Conservation (phyloP, 2,888 invertebrate species). For the Capitulum mitella region DNA sequence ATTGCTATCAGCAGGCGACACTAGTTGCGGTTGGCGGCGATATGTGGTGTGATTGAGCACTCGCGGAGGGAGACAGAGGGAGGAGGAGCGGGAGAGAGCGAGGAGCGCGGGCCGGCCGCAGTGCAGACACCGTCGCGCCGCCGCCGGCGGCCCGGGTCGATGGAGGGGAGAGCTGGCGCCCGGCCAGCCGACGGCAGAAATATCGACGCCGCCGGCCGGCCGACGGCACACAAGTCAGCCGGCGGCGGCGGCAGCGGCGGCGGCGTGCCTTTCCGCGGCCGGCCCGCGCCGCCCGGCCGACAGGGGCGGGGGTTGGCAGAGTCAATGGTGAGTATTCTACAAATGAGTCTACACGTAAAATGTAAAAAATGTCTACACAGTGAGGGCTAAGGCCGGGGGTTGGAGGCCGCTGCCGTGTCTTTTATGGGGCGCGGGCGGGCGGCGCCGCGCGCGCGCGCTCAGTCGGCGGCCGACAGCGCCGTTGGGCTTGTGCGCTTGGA, state of each 20-base stretch:
- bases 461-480: slow-evolving; percentile 51
- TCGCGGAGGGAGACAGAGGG: slow-evolving; percentile 18
- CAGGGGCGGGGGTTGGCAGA: slow-evolving; percentile 20
- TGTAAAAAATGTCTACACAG: slow-evolving; percentile 14
- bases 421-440: slow-evolving; percentile 29
- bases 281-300: slow-evolving; percentile 28
- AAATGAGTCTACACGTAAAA: slow-evolving; percentile 15
- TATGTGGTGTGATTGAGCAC: slow-evolving; percentile 23
- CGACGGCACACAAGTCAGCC: slow-evolving; percentile 28
- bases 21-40: neutral
- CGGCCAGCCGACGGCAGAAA: slow-evolving; percentile 25
- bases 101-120: slow-evolving; percentile 26
- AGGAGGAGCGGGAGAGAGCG: neutral
- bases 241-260: slow-evolving; percentile 28
- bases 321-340: slow-evolving; percentile 17
- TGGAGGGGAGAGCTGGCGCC: slow-evolving; percentile 26
- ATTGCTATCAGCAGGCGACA: neutral
- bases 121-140: slow-evolving; percentile 32
- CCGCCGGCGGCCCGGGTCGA: slow-evolving; percentile 30
- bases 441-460: slow-evolving; percentile 31
- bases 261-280: slow-evolving; percentile 30
- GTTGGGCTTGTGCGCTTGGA: slow-evolving; percentile 24
- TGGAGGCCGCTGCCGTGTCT: slow-evolving; percentile 47
- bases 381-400: slow-evolving; percentile 23
- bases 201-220: slow-evolving; percentile 35